Conservation (phyloP, 2,888 invertebrate species). For the Polylopha cassiicola region DNA sequence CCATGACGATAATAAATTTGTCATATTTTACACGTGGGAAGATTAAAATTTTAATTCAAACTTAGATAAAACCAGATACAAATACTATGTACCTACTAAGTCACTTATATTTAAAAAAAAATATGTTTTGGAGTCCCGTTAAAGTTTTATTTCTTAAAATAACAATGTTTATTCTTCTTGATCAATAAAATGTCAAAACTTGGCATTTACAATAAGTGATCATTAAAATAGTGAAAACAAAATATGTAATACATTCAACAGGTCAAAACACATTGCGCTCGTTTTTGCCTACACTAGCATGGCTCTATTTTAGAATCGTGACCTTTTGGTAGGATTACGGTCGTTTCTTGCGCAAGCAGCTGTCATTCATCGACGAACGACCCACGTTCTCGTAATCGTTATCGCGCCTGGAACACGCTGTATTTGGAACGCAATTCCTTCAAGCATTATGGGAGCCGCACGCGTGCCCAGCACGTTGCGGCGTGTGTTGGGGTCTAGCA, state of each 20-base stretch:
- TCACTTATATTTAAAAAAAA: too few species aligned
- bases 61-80: too few species aligned
- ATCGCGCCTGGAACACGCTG: conserved; percentile 35
- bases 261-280: not conserved
- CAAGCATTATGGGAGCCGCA: conserved; percentile 55
- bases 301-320: conserved; percentile 15
- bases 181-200: too few species aligned
- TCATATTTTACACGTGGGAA: too few species aligned
- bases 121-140: too few species aligned
- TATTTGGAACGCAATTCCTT: conserved; percentile 39
- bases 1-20: conserved; percentile 25
- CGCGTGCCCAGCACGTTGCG: conserved; percentile 46
- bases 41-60: too few species aligned
- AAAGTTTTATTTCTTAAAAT: too few species aligned
- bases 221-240: too few species aligned
- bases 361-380: conserved; percentile 14
- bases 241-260: not conserved
- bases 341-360: conserved; percentile 19
- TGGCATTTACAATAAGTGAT: too few species aligned
- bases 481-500: conserved; percentile 18
- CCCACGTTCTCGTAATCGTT: conserved; percentile 13
- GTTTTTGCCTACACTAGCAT: conserved; percentile 9
- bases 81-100: too few species aligned
- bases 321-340: conserved; percentile 17
- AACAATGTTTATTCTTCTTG: too few species aligned